These are phyloP conservation scores for Scophthalmus maximus DNA, from an alignment of 2,113 vertebrate species.

Conservation along the genomic window DNA sequence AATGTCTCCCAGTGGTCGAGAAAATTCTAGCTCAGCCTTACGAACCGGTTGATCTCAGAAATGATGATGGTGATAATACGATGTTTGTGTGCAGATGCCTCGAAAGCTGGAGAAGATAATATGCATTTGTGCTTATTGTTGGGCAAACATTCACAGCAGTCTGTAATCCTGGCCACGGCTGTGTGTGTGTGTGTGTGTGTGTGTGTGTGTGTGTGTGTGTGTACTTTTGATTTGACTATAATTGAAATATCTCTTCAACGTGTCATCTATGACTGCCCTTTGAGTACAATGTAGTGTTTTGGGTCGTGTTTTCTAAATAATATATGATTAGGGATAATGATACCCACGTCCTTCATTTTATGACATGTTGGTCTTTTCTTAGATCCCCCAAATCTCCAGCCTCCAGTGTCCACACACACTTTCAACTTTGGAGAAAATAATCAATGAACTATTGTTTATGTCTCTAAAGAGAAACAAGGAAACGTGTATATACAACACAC, in stretches of 20 bases:
- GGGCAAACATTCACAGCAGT: background rate
- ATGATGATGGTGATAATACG: slow-evolving; percentile 35
- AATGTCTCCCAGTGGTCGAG: background rate
- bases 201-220: background rate
- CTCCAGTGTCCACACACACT: background rate
- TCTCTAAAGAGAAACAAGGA: background rate
- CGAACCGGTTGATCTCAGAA: slow-evolving; percentile 1
- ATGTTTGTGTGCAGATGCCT: background rate
- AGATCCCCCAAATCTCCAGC: background rate
- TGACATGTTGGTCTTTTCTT: slow-evolving; percentile 17
- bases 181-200: background rate
- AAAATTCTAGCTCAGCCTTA: slow-evolving; percentile 8
- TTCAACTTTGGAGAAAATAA: slow-evolving; percentile 21
- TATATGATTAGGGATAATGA: slow-evolving; percentile 49
- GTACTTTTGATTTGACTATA: slow-evolving; percentile 10
- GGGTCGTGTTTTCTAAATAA: slow-evolving; percentile 39
- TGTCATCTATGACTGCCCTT: slow-evolving; percentile 16
- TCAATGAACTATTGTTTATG: slow-evolving; percentile 29
- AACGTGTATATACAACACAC: background rate
- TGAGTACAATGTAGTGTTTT: background rate
- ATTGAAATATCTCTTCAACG: slow-evolving; percentile 30
- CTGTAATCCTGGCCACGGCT: background rate
- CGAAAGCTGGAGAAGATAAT: slow-evolving; percentile 9
- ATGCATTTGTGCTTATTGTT: background rate
- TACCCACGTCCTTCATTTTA: slow-evolving; percentile 21